phyloP scores from a whole-genome alignment of 2,888 invertebrate species.

The Nomada lathburiana region DNA sequence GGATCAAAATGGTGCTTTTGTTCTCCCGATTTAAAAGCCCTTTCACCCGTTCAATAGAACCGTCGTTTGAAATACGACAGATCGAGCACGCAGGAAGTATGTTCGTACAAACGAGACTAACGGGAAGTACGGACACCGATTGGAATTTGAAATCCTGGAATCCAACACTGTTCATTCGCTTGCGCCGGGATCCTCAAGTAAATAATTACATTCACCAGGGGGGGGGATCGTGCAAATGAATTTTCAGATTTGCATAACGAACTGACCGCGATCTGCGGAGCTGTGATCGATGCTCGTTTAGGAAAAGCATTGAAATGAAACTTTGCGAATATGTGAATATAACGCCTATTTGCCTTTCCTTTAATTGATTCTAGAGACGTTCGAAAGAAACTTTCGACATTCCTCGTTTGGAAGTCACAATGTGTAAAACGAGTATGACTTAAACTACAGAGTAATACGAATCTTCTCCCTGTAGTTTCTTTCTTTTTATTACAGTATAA shows the following conservation, averaged over 20 bases:
- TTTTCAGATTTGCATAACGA: constrained; percentile 33
- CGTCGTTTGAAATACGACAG: constrained; percentile 74
- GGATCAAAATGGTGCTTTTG: constrained; percentile 67
- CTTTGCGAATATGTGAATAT: too few relatives aligned
- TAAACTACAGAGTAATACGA: constrained; percentile 9
- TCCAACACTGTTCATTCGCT: constrained; percentile 51
- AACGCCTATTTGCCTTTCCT: neutral
- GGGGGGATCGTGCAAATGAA: constrained; percentile 13
- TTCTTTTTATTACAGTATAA: constrained; percentile 40
- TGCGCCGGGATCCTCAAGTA: constrained; percentile 23
- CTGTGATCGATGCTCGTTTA: neutral
- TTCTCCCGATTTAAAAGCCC: constrained; percentile 68
- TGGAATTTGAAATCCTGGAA: constrained; percentile 56
- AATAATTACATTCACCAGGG: constrained; percentile 46
- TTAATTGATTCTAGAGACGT: neutral
- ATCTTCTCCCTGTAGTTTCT: neutral
- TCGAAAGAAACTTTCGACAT: neutral
- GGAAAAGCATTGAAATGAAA: neutral
- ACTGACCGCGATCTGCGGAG: neutral
- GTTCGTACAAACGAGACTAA: constrained; percentile 44
- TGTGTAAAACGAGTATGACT: constrained; percentile 9
- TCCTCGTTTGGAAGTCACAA: neutral
- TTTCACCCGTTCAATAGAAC: constrained; percentile 67
- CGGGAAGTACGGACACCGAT: constrained; percentile 45
- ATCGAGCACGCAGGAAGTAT: constrained; percentile 59